Base-by-base conservation (phyloP, 2,888 invertebrate genomes). In the Tuta absoluta region DNA sequence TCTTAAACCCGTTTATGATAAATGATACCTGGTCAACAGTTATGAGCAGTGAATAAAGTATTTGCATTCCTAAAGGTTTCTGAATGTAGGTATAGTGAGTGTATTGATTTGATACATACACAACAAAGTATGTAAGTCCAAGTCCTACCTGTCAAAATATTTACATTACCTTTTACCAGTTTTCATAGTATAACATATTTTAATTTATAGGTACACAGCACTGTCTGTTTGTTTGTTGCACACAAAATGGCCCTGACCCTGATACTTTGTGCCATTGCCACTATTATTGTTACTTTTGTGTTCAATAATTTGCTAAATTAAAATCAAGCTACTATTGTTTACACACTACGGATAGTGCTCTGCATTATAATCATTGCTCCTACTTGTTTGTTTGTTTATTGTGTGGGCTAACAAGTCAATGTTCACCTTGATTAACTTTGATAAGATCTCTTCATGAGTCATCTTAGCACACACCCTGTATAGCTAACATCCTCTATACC, bases 61-160 rank as follows among this genome's bases (percentile, higher is more conserved):
- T 11, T 3, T 5, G 17, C 5, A 11, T n/a, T 17, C 17, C 45
- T 17, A 17, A 11, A n/a, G 1, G 17, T 45, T 17, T n/a, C 11
- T 45, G 3, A 5, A 41, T 12, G 41, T 41, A 17, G 45, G 11
- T n/a, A 4, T 12, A 37, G 37, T 37, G 45, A 5, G 17, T n/a
- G 45, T 45, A 45, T 45, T 45, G 45, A 45, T 45, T 45, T 45
- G 45, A 45, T 38, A 24, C 17, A 60, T 60, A 24, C 17, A 60
- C 23, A 57, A 17, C 28, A 57, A 57, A 33, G 33, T 57, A 60
- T n/a, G n/a, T 4, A n/a, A 10, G 33, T 33, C 45, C n/a, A n/a
- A 10, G 33, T 33, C 45, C n/a, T 45, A 45, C 17, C 17, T 45
- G 45, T 45, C 45, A 45, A 45, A 45, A 45, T 45, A 45, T 45